Evolutionary conservation across 2,888 invertebrate species (phyloP).

Genomic region (Watsonalla binaria): DNA sequence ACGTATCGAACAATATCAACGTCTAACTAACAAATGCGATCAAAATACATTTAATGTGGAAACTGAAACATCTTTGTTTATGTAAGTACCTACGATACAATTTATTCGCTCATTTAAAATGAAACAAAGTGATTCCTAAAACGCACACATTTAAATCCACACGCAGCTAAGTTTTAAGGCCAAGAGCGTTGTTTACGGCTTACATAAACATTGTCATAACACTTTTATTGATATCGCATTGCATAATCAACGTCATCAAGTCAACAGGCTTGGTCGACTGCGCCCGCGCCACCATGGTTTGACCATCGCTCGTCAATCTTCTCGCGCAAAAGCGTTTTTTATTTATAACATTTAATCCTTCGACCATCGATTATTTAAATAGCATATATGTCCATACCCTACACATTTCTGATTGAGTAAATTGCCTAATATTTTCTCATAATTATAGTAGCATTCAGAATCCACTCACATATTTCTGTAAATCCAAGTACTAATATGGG

Average conservation of each 20-base stretch:
- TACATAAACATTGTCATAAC: conserved; percentile 34
- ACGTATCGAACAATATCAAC: too few species aligned
- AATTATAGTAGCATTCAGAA: not conserved
- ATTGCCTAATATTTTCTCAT: not conserved
- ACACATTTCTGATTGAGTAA: not conserved
- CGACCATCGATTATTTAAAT: too few species aligned
- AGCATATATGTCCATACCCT: too few species aligned
- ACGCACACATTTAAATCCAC: conserved; percentile 12
- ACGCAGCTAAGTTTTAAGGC: conserved; percentile 27
- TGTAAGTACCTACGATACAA: too few species aligned
- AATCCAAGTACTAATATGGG: not conserved
- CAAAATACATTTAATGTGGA: conserved; percentile 21
- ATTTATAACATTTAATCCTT: not conserved
- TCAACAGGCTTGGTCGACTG: conserved; percentile 16
- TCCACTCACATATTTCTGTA: not conserved
- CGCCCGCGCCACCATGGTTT: not conserved
- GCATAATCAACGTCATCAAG: conserved; percentile 19
- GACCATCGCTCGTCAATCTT: conserved; percentile 1
- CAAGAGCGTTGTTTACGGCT: conserved; percentile 24
- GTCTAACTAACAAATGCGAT: not conserved
- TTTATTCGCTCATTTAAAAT: conserved; percentile 37
- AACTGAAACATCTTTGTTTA: conserved; percentile 5
- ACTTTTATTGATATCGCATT: conserved; percentile 27
- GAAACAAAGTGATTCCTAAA: conserved; percentile 44
- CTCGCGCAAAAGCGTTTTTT: conserved; percentile 8